These are phyloP conservation scores for Mormyrus iriodes DNA, from an alignment of 2,113 vertebrate genomes.

Conservation along the genomic window DNA sequence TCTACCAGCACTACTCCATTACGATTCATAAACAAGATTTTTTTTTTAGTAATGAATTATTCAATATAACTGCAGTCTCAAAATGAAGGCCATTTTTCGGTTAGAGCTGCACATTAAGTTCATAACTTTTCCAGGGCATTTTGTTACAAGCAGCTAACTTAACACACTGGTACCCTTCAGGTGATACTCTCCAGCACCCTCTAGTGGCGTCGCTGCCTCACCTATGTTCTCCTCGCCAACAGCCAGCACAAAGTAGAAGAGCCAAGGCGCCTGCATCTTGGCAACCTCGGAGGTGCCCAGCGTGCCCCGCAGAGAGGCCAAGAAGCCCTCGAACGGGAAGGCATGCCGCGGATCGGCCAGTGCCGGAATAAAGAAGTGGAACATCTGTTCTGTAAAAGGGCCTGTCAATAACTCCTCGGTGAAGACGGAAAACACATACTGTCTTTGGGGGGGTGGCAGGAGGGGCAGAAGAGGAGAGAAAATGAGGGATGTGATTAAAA, in stretches of 20 bases:
- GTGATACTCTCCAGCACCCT: neutral
- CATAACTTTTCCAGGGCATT: neutral
- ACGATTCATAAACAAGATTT: neutral
- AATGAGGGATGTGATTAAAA: neutral
- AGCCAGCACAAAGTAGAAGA: conserved; percentile 88
- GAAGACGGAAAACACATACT: conserved; percentile 86
- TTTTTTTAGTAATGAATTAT: neutral
- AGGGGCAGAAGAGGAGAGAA: neutral
- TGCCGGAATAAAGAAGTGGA: conserved; percentile 88
- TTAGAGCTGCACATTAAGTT: neutral
- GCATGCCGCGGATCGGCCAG: conserved; percentile 69
- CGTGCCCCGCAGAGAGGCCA: conserved; percentile 72
- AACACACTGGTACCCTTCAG: neutral
- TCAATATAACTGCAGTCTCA: neutral
- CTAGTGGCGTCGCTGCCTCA: conserved; percentile 42
- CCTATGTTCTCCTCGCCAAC: conserved; percentile 81
- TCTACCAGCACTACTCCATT: neutral
- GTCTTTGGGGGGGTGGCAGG: conserved; percentile 52
- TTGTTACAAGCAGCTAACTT: no score
- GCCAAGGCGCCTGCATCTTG: conserved; percentile 73
- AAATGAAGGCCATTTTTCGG: neutral
- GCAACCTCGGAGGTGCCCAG: conserved; percentile 47
- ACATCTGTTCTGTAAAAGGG: conserved; percentile 92
- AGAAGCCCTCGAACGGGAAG: conserved; percentile 89
- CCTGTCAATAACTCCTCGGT: conserved; percentile 85